Base-by-base conservation (phyloP, 2,113 vertebrate species). In the Cavia porcellus region DNA sequence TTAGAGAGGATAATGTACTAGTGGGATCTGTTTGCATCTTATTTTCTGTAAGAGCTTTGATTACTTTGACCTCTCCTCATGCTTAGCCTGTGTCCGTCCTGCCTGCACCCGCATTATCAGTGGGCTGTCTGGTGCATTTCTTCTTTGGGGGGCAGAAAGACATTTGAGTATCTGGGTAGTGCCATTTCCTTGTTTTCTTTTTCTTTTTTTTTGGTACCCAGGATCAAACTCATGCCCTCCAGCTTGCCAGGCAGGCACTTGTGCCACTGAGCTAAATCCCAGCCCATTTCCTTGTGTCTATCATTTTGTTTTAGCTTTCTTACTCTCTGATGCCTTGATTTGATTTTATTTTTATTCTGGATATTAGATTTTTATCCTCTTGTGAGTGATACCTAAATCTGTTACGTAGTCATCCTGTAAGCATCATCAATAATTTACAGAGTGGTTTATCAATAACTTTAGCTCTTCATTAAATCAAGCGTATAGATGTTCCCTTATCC, bases 381-480 rank as follows among this genome's bases (percentile, higher is more conserved):
- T 6, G 22, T 72, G 81, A 87, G 38, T 70, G 50, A 89, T 94
- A 25, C 3, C 75, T 94, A 70, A 45, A 32, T 95, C 92, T 89
- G 5, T 72, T 72, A 90, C 52, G 38, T 77, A 75, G 24, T 57
- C 81, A 8, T 62, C 52, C 61, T 86, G 12, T 72, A 80, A 52
- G 75, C 68, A 62, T 77, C 80, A 80, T 96, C 87, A 77, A 74
- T 97, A 96, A 96, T 95, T 93, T 70, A 59, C 80, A 61, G 96
- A 97, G 85, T 55, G 70, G 74, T 94, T 97, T 96, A 93, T 97
- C 96, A 81, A 77, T 97, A 87, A 55, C 20, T 28, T 95, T 42
- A 38, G 19, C 90, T 96, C 74, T 92, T 96, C 55, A 74, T 95
- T 95, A 83, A 92, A 90, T 97, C 95, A 61, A 55, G 47, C 10